Percentiles rank a stretch among this genome's conserved stretches.
These are phyloP conservation scores for Syngnathus floridae DNA, from an alignment of 2,113 vertebrate species.

Conservation along the genomic window DNA sequence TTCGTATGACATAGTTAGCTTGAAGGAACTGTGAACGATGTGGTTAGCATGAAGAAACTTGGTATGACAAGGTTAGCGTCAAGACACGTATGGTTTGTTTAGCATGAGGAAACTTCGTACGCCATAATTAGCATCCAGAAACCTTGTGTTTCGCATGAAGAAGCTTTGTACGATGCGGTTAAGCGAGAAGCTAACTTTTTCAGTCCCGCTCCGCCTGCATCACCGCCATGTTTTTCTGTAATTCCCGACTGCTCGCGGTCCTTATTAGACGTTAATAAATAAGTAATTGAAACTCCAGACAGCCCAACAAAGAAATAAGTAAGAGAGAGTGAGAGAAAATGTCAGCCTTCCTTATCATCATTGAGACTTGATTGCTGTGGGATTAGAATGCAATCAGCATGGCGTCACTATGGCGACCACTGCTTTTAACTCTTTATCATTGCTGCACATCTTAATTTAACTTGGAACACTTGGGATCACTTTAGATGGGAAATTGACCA, in stretches of 20 bases:
- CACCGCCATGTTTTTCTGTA: background rate
- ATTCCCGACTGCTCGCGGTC: constrained; percentile 34
- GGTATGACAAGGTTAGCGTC: too few species aligned
- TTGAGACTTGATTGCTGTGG: constrained; percentile 99
- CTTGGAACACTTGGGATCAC: constrained; percentile 99
- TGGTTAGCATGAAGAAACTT: background rate
- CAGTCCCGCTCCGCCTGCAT: background rate
- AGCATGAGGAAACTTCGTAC: too few species aligned
- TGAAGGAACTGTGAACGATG: background rate
- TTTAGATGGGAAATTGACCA: constrained; percentile 95
- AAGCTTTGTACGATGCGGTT: background rate
- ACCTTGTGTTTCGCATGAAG: background rate
- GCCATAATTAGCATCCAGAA: too few species aligned
- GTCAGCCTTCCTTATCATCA: constrained; percentile 99
- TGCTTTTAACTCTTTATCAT: constrained; percentile 99
- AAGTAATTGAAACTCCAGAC: constrained; percentile 70
- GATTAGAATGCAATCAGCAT: constrained; percentile 99
- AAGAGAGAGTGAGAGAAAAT: constrained; percentile 75
- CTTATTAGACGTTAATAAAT: constrained; percentile 99
- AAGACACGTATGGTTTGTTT: too few species aligned
- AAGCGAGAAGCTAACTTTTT: background rate
- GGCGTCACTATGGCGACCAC: constrained; percentile 98
- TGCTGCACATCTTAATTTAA: constrained; percentile 99
- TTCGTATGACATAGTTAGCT: background rate
- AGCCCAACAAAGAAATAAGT: constrained; percentile 74